A percentile compares a stretch with the other conserved stretches of the same genome.
Conservation (phyloP, 2,888 invertebrate genomes). For the Tryphoninae sp. region DNA sequence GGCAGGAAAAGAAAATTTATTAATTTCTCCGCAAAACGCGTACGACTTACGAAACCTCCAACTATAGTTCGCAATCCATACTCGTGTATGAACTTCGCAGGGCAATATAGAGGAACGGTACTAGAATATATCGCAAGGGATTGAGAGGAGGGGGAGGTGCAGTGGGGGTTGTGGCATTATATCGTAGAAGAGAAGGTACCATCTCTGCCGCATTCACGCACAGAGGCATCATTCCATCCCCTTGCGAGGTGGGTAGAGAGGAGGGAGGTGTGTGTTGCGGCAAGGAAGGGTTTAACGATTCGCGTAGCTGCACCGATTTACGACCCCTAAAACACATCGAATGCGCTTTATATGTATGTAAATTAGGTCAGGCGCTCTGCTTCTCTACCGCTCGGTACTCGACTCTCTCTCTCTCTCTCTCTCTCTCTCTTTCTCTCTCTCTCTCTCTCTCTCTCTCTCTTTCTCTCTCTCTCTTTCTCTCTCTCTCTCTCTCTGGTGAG, state of each 20-base stretch:
- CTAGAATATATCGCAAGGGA: conserved; percentile 27
- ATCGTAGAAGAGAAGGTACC: conserved; percentile 63
- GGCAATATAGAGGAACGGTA: conserved; percentile 9
- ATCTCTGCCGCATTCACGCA: conserved; percentile 74
- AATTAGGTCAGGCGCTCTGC: conserved; percentile 80
- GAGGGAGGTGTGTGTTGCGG: conserved; percentile 71
- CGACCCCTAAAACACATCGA: conserved; percentile 81
- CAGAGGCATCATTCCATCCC: conserved; percentile 62
- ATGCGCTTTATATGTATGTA: conserved; percentile 82
- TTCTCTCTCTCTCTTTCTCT: too few relatives aligned
- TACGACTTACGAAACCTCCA: conserved; percentile 38
- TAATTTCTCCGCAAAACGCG: too few relatives aligned
- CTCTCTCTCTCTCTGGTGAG: too few relatives aligned
- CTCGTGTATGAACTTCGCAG: conserved; percentile 33
- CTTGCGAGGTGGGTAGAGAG: conserved; percentile 50
- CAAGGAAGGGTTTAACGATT: conserved; percentile 81
- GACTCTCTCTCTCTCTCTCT: conserved; percentile 25
- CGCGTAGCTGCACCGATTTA: conserved; percentile 81
- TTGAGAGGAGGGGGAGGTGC: neutral
- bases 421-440: conserved; percentile 5
- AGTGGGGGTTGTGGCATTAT: conserved; percentile 61
- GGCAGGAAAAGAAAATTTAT: too few relatives aligned
- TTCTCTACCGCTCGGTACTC: conserved; percentile 67
- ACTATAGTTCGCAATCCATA: conserved; percentile 24
- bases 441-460: too few relatives aligned